These are phyloP conservation scores for Neostethus bicornis DNA, from an alignment of 2,797 vertebrate genomes.

Conservation along the genomic window DNA sequence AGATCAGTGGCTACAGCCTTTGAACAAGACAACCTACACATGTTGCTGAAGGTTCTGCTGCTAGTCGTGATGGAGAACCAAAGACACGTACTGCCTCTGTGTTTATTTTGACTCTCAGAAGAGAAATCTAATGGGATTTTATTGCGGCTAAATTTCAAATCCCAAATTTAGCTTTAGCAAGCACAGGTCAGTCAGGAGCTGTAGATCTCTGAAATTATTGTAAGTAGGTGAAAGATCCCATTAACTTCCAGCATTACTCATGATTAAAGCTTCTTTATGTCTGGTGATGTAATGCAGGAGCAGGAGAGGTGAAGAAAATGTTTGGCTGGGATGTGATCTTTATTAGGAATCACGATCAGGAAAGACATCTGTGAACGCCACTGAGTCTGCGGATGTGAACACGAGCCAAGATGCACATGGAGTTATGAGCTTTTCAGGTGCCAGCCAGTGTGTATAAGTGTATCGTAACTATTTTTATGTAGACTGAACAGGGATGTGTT, in stretches of 20 bases:
- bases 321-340: slow-evolving; percentile 34
- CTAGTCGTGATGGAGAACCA: slow-evolving; percentile 44
- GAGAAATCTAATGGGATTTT: slow-evolving; percentile 23
- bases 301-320: slow-evolving; percentile 32
- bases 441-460: slow-evolving; percentile 25
- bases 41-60: slow-evolving; percentile 41
- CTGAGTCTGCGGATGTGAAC: slow-evolving; percentile 56
- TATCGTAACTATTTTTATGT: slow-evolving; percentile 1
- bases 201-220: slow-evolving; percentile 5
- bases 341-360: slow-evolving; percentile 31
- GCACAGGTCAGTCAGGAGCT: neutral
- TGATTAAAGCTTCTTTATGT: slow-evolving; percentile 7
- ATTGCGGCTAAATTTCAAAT: slow-evolving; percentile 29
- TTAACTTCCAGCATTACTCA: slow-evolving; percentile 11
- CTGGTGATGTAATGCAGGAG: slow-evolving; percentile 33
- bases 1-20: slow-evolving; percentile 57
- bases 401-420: slow-evolving; percentile 50
- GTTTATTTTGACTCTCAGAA: slow-evolving; percentile 43
- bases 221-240: neutral
- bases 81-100: slow-evolving; percentile 36
- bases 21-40: slow-evolving; percentile 66
- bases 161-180: slow-evolving; percentile 15
- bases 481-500: slow-evolving; percentile 1
- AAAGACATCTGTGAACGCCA: slow-evolving; percentile 59
- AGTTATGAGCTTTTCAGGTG: slow-evolving; percentile 49